Evolutionary conservation across 2,113 vertebrate genomes (phyloP).

Genomic region (Crotalus viridis): DNA sequence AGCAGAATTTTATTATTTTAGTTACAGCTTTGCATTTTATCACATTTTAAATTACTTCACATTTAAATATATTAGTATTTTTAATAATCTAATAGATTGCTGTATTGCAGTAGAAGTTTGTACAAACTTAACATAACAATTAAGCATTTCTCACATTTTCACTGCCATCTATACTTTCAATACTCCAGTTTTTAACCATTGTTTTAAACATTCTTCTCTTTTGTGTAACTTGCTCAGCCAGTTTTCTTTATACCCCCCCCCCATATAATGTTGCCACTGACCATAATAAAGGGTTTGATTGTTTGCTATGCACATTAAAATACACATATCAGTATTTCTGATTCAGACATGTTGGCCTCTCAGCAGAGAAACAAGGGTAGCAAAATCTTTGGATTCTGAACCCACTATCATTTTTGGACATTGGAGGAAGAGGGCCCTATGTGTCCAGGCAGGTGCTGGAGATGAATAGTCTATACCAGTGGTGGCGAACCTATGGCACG

Average conservation of each 20-base stretch:
- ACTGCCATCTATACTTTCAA: not conserved
- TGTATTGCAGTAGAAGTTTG: not conserved
- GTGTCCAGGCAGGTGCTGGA: not conserved
- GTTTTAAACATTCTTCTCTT: not conserved
- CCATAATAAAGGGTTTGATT: not conserved
- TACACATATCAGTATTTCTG: not conserved
- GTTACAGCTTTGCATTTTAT: not conserved
- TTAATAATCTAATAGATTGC: not conserved
- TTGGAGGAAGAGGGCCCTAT: not conserved
- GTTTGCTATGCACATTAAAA: not conserved
- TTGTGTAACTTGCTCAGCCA: not conserved
- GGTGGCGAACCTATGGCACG: too few relatives aligned
- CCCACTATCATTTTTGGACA: not conserved
- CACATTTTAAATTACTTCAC: not conserved
- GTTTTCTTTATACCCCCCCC: not conserved
- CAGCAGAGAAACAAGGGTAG: not conserved
- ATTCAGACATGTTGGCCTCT: not conserved
- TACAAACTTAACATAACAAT: not conserved
- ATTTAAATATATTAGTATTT: not conserved
- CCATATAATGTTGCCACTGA: not conserved
- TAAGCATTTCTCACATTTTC: not conserved
- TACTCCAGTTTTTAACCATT: not conserved
- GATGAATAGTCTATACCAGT: not conserved
- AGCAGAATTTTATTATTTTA: not conserved
- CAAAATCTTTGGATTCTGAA: not conserved